Conservation (phyloP, 2,797 vertebrate species). For the Octomys mimax region DNA sequence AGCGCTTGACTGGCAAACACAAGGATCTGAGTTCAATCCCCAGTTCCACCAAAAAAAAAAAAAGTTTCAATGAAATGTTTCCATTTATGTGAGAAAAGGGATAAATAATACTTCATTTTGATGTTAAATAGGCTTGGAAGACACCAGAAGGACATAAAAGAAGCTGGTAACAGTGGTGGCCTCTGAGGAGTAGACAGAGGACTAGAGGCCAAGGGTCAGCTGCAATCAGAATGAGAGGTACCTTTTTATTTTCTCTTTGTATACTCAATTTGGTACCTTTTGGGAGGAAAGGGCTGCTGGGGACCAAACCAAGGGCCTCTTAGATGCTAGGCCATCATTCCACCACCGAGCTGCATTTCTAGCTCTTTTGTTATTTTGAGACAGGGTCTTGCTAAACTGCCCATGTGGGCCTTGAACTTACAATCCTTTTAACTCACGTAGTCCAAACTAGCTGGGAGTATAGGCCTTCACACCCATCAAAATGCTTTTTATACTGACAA, state of each 20-base stretch:
- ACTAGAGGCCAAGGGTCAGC: neutral
- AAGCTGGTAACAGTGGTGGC: neutral
- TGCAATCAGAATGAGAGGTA: neutral
- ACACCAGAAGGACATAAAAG: neutral
- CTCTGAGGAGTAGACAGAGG: neutral
- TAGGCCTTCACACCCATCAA: neutral
- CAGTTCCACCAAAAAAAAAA: too few relatives aligned
- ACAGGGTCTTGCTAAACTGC: neutral
- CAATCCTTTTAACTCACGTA: neutral
- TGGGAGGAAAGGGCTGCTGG: neutral
- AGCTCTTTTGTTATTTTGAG: neutral
- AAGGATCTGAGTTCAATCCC: too few relatives aligned
- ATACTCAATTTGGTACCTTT: neutral
- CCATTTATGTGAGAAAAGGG: neutral
- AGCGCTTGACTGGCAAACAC: too few relatives aligned
- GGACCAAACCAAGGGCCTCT: neutral
- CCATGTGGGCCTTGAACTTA: neutral
- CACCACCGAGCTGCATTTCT: neutral
- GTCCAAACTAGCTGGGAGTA: neutral
- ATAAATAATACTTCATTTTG: neutral
- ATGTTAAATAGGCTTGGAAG: neutral
- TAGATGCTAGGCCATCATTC: neutral
- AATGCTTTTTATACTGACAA: neutral
- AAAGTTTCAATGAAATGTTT: neutral
- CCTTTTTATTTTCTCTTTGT: neutral